These are phyloP conservation scores for Dissostichus mawsoni DNA, from an alignment of 2,113 vertebrate genomes.

Conservation along the genomic window DNA sequence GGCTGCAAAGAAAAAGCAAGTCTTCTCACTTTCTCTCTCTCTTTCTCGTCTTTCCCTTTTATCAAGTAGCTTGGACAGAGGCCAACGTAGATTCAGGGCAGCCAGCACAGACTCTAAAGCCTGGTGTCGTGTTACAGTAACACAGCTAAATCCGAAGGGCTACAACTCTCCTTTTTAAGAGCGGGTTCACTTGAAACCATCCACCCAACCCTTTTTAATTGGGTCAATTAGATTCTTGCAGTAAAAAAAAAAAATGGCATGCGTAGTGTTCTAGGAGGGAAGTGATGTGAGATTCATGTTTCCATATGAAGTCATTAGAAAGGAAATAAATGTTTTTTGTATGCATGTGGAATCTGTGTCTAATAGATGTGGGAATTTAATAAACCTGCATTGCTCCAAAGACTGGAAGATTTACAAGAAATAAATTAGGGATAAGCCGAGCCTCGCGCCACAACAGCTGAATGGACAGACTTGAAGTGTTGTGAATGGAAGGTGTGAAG, in stretches of 20 bases:
- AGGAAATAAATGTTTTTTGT: conserved; percentile 9
- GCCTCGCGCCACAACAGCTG: conserved; percentile 11
- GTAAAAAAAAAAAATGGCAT: conserved; percentile 38
- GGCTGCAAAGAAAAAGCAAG: conserved; percentile 52
- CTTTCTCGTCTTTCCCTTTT: conserved; percentile 38
- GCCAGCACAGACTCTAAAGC: conserved; percentile 60
- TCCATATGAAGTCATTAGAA: conserved; percentile 36
- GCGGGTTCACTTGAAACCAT: conserved; percentile 29
- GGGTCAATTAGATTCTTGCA: conserved; percentile 69
- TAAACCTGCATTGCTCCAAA: conserved; percentile 24
- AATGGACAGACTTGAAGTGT: conserved; percentile 30
- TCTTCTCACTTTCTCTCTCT: conserved; percentile 52
- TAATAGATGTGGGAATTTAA: conserved; percentile 21
- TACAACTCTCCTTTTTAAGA: conserved; percentile 40
- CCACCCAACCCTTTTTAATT: conserved; percentile 65
- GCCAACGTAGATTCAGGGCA: conserved; percentile 61
- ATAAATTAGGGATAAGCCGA: not conserved
- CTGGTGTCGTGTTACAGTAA: conserved; percentile 67
- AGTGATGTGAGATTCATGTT: conserved; percentile 37
- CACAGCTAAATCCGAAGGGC: conserved; percentile 52
- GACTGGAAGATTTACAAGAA: conserved; percentile 34
- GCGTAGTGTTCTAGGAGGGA: conserved; percentile 32
- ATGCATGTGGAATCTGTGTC: not conserved
- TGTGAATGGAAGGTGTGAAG: conserved; percentile 55
- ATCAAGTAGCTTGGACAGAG: conserved; percentile 67